A percentile compares a stretch with the other conserved stretches of the same genome.
phyloP scores from a whole-genome alignment of 2,113 vertebrate genomes.

The Pimephales promelas region DNA sequence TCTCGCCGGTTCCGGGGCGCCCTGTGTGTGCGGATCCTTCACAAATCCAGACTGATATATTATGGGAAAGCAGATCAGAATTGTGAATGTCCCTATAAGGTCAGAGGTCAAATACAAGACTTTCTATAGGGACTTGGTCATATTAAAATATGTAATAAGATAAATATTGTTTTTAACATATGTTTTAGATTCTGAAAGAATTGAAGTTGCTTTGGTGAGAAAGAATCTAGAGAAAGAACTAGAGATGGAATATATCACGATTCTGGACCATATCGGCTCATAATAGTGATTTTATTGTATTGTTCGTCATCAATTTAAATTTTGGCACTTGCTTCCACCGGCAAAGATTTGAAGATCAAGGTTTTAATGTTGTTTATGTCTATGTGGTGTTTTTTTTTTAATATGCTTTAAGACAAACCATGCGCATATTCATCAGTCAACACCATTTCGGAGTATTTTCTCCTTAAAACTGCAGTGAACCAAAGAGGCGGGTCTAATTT shows the following conservation, averaged over 20 bases:
- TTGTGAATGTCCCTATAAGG: conserved; percentile 76
- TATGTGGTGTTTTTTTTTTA: too few species aligned
- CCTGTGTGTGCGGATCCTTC: conserved; percentile 67
- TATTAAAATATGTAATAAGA: background rate
- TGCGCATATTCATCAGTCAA: too few species aligned
- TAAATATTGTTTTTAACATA: background rate
- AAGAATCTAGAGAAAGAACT: background rate
- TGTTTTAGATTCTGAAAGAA: background rate
- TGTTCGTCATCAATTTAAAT: background rate
- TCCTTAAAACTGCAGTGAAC: too few species aligned
- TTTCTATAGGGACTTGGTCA: background rate
- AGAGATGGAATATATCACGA: background rate
- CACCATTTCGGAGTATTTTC: too few species aligned
- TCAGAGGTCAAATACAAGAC: conserved; percentile 46
- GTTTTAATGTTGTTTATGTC: too few species aligned
- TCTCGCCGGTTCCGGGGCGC: conserved; percentile 55
- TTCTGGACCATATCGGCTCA: background rate
- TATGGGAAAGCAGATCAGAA: conserved; percentile 71
- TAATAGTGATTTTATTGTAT: background rate
- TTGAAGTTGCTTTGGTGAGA: background rate
- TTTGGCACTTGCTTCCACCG: background rate
- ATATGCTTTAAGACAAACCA: too few species aligned
- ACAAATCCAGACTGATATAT: conserved; percentile 74
- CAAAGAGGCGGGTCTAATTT: too few species aligned
- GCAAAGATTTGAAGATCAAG: too few species aligned